A percentile compares a stretch with the other conserved stretches of the same genome.
Evolutionary conservation across 2,797 vertebrate species (phyloP).

Genomic region (Bradypodion pumilum): DNA sequence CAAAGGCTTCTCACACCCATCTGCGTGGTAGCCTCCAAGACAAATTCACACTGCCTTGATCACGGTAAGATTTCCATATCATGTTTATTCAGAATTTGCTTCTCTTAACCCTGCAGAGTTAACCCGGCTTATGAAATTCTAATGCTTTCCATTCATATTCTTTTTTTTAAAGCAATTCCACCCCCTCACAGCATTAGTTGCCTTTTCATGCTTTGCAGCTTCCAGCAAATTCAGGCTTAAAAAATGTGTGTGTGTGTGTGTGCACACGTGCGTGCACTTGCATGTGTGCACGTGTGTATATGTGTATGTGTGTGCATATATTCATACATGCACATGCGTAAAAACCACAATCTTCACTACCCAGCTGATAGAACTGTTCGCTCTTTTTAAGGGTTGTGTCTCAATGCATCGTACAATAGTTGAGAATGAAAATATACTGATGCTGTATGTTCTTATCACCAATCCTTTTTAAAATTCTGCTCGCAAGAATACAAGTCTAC

Average conservation of each 20-base stretch:
- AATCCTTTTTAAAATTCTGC: constrained; percentile 28
- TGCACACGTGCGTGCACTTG: background rate
- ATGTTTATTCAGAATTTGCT: constrained; percentile 76
- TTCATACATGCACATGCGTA: too few relatives aligned
- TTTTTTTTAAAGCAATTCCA: constrained; percentile 50
- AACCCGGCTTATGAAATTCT: constrained; percentile 74
- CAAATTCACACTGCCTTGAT: constrained; percentile 61
- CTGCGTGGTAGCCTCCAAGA: constrained; percentile 50
- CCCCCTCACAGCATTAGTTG: constrained; percentile 50
- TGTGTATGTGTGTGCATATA: too few relatives aligned
- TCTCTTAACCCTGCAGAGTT: constrained; percentile 71
- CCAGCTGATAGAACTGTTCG: background rate
- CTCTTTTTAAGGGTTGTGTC: constrained; percentile 30
- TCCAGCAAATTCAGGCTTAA: constrained; percentile 36
- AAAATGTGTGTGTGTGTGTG: background rate
- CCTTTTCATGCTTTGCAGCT: constrained; percentile 41
- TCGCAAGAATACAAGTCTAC: constrained; percentile 35
- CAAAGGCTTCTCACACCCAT: constrained; percentile 55
- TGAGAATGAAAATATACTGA: background rate
- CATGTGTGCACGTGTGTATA: background rate
- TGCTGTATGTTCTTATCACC: constrained; percentile 7
- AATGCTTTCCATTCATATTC: constrained; percentile 63
- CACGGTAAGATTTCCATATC: constrained; percentile 71
- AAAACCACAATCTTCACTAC: background rate
- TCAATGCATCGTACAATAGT: constrained; percentile 21